These are phyloP conservation scores for Agelastica alni DNA, from an alignment of 2,888 invertebrate genomes.

Conservation along the genomic window DNA sequence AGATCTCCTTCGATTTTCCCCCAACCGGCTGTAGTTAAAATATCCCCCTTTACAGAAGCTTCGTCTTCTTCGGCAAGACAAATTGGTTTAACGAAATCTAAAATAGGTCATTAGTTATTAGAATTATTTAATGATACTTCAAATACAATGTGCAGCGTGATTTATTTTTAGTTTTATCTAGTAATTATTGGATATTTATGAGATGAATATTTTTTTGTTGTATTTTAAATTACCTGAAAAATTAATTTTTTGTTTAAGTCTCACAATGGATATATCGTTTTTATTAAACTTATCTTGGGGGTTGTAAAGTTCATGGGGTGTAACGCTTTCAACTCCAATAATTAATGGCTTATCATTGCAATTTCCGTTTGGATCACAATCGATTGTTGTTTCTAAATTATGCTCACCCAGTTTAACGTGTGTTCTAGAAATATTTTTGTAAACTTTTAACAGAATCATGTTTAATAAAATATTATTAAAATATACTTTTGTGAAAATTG, in stretches of 20 bases:
- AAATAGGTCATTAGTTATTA: no score
- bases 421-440: no score
- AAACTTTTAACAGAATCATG: no score
- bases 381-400: conserved; percentile 52
- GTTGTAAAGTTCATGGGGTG: conserved; percentile 43
- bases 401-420: conserved; percentile 58
- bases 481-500: no score
- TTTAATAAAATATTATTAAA: no score
- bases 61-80: conserved; percentile 47
- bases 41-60: conserved; percentile 42
- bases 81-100: conserved; percentile 47
- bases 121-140: no score
- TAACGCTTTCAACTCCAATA: conserved; percentile 41
- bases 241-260: conserved; percentile 48
- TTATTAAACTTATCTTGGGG: conserved; percentile 36
- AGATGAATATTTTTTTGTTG: no score
- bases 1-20: conserved; percentile 45
- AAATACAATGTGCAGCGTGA: no score
- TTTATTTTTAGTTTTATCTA: no score
- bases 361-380: conserved; percentile 50
- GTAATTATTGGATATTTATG: no score
- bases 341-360: conserved; percentile 45
- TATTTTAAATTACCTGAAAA: conserved; percentile 60
- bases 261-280: conserved; percentile 57
- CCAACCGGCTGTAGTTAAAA: conserved; percentile 53